These are phyloP conservation scores for Drosophila greeni DNA, from an alignment of 2,888 invertebrate genomes.

Conservation along the genomic window DNA sequence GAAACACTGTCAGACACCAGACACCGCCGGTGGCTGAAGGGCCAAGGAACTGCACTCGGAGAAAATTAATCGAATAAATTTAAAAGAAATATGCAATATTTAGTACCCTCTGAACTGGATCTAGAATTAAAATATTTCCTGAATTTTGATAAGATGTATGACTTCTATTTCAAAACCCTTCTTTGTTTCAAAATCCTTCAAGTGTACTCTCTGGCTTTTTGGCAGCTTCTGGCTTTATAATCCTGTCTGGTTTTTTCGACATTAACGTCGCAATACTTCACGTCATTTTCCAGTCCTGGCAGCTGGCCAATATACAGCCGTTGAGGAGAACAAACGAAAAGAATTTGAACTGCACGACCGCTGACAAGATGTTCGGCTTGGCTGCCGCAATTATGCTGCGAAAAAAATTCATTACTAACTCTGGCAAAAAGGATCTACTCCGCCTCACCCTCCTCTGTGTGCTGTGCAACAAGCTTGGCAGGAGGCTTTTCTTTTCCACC, in stretches of 20 bases:
- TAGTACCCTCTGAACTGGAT: background rate
- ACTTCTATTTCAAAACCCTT: too few species aligned
- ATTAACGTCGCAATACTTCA: constrained; percentile 56
- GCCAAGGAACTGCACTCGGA: constrained; percentile 1
- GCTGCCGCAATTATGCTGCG: constrained; percentile 61
- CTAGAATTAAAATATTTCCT: background rate
- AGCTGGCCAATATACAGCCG: constrained; percentile 54
- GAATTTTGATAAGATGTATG: too few species aligned
- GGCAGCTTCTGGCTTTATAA: constrained; percentile 46
- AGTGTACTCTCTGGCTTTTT: constrained; percentile 24
- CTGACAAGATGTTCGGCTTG: constrained; percentile 56
- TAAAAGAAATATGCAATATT: too few species aligned
- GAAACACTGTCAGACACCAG: constrained; percentile 16
- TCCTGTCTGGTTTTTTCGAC: constrained; percentile 58
- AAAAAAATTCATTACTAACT: constrained; percentile 61
- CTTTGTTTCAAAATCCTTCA: too few species aligned
- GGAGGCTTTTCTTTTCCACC: constrained; percentile 35
- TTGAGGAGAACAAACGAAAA: constrained; percentile 23
- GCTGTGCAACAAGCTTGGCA: constrained; percentile 36
- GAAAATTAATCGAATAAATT: background rate
- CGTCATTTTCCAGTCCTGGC: constrained; percentile 58
- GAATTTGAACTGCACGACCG: constrained; percentile 50
- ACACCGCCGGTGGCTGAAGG: constrained; percentile 2
- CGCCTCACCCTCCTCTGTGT: background rate
- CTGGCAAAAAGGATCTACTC: constrained; percentile 21